phyloP scores from a whole-genome alignment of 2,797 vertebrate genomes.

The Poliocrania exsul region DNA sequence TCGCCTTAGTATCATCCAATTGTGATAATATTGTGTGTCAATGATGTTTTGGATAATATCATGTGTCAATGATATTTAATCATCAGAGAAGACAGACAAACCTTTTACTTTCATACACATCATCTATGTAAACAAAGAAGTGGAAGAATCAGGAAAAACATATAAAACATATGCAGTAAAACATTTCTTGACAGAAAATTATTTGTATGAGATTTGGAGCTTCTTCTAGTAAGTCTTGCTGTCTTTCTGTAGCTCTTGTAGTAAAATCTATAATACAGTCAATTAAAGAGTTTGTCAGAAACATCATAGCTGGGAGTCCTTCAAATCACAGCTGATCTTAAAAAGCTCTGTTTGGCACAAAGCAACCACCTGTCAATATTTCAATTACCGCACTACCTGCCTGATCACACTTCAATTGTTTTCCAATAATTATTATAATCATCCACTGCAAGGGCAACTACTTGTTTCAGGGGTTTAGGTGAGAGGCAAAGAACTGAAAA shows the following conservation, averaged over 20 bases:
- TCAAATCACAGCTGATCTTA: constrained; percentile 59
- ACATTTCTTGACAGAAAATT: neutral
- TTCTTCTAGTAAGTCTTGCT: neutral
- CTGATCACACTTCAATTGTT: constrained; percentile 85
- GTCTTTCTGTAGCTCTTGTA: neutral
- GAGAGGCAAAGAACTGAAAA: constrained; percentile 53
- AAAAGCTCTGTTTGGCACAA: constrained; percentile 72
- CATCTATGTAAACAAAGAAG: neutral
- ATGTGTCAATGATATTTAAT: neutral
- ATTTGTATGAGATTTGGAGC: neutral
- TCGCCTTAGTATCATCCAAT: neutral
- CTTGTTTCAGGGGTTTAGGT: constrained; percentile 78
- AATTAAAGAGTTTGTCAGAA: constrained; percentile 32
- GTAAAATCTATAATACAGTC: neutral
- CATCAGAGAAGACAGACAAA: neutral
- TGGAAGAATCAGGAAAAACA: neutral
- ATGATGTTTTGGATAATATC: neutral
- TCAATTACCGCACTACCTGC: constrained; percentile 74
- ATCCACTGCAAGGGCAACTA: constrained; percentile 79
- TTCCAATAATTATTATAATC: constrained; percentile 88
- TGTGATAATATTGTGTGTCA: neutral
- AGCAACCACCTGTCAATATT: constrained; percentile 86
- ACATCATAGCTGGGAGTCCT: constrained; percentile 39
- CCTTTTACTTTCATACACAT: neutral
- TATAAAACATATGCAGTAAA: neutral